Evolutionary conservation across 1,140 invertebrate species (phyloP).

Genomic region (Phthorimaea operculella): DNA sequence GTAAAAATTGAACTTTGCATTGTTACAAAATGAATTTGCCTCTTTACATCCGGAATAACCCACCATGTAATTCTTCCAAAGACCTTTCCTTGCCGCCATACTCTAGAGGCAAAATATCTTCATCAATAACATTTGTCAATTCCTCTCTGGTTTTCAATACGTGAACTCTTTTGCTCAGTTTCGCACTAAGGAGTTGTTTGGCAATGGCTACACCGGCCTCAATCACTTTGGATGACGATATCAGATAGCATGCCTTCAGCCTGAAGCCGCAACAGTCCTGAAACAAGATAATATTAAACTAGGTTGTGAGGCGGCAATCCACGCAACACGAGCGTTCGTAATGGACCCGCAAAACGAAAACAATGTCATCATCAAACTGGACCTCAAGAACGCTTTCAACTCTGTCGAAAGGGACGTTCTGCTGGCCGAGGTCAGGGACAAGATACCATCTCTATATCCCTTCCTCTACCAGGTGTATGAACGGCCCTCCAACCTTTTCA

Average conservation of each 20-base stretch:
- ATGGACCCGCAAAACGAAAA: no score
- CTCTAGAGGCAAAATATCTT: conserved; percentile 35
- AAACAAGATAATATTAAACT: not conserved
- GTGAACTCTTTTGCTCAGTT: conserved; percentile 27
- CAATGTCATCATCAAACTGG: no score
- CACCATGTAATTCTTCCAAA: conserved; percentile 31
- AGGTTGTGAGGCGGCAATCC: no score
- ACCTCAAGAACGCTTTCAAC: no score
- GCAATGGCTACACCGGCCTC: conserved; percentile 20
- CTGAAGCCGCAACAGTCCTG: conserved; percentile 20
- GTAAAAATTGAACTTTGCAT: no score
- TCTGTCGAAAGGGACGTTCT: no score
- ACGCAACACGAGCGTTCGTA: no score
- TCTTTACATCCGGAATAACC: not conserved
- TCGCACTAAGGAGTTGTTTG: conserved; percentile 24
- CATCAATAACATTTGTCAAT: conserved; percentile 27
- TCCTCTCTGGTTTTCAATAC: conserved; percentile 23
- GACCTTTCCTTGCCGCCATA: conserved; percentile 35
- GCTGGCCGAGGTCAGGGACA: no score
- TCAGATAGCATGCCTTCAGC: conserved; percentile 21
- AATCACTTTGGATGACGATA: conserved; percentile 24
- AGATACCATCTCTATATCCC: no score
- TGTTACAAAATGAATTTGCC: no score
- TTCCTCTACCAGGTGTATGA: no score
- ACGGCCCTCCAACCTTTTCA: no score